phyloP scores from a whole-genome alignment of 2,888 invertebrate species.

The Erebia aethiops region DNA sequence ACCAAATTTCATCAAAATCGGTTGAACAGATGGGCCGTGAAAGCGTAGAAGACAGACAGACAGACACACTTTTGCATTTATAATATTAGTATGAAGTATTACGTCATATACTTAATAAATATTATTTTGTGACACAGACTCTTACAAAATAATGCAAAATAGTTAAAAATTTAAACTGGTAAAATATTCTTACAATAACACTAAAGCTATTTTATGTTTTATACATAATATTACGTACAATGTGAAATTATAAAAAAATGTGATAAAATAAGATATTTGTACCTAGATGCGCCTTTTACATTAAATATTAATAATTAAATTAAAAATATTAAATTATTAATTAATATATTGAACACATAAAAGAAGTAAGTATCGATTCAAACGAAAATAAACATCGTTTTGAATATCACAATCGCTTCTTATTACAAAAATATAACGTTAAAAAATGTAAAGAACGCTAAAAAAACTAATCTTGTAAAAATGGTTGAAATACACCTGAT shows the following conservation, averaged over 20 bases:
- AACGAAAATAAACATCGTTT: not conserved
- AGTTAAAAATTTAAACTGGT: not conserved
- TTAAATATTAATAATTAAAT: not conserved
- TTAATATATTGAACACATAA: not conserved
- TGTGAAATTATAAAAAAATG: no score
- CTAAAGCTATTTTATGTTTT: not conserved
- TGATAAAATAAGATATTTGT: not conserved
- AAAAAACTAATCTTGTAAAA: no score
- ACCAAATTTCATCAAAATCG: no score
- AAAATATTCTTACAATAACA: not conserved
- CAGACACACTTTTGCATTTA: no score
- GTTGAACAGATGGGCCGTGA: no score
- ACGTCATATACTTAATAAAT: no score
- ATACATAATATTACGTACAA: not conserved
- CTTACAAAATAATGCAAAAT: no score
- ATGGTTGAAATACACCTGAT: no score
- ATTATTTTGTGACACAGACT: no score
- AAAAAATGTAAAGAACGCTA: not conserved
- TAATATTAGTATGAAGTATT: no score
- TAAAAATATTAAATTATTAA: not conserved
- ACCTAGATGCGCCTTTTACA: not conserved
- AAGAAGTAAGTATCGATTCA: not conserved
- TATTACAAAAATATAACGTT: not conserved
- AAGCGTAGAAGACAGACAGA: no score
- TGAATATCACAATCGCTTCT: conserved; percentile 1